Percentiles rank a stretch among this genome's conserved stretches.
Conservation (phyloP, 2,113 vertebrate species). For the Galbula dea region DNA sequence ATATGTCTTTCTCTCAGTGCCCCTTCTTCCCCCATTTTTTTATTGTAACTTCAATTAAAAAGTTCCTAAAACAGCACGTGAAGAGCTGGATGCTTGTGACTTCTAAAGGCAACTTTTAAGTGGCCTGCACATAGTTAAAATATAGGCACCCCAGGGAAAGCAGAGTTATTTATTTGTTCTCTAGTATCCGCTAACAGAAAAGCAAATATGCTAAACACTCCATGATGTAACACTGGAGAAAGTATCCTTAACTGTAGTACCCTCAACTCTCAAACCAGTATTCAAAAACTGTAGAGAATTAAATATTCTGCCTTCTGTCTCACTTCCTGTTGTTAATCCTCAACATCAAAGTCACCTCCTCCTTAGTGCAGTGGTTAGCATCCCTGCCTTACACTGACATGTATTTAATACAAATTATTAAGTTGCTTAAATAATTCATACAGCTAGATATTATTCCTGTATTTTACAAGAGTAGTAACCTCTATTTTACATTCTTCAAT, state of each 20-base stretch:
- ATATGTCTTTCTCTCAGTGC: slow-evolving; percentile 63
- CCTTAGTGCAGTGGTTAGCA: slow-evolving; percentile 80
- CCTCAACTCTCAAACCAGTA: slow-evolving; percentile 68
- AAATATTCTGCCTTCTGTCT: slow-evolving; percentile 76
- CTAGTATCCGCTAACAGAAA: slow-evolving; percentile 11
- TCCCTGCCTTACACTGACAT: slow-evolving; percentile 69
- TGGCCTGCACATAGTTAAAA: slow-evolving; percentile 29
- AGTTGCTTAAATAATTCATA: slow-evolving; percentile 63
- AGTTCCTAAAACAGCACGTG: slow-evolving; percentile 46
- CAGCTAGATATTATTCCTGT: slow-evolving; percentile 51
- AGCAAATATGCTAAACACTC: slow-evolving; percentile 23
- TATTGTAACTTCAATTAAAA: slow-evolving; percentile 17
- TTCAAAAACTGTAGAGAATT: slow-evolving; percentile 80
- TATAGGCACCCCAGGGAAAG: not conserved
- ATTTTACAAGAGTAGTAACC: slow-evolving; percentile 57
- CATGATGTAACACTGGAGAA: not conserved
- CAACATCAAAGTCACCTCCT: slow-evolving; percentile 79
- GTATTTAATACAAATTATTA: slow-evolving; percentile 66
- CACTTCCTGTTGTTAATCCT: slow-evolving; percentile 80
- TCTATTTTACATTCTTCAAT: slow-evolving; percentile 44
- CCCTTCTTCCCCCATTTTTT: not conserved
- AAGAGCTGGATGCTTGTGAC: not conserved
- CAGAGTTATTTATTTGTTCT: slow-evolving; percentile 41
- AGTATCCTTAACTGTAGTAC: not conserved
- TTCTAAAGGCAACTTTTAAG: slow-evolving; percentile 56